Evolutionary conservation across 1,140 invertebrate genomes (phyloP), one percentile per base, ranked within the genome.

Genomic region (Drosophila bifasciata): DNA sequence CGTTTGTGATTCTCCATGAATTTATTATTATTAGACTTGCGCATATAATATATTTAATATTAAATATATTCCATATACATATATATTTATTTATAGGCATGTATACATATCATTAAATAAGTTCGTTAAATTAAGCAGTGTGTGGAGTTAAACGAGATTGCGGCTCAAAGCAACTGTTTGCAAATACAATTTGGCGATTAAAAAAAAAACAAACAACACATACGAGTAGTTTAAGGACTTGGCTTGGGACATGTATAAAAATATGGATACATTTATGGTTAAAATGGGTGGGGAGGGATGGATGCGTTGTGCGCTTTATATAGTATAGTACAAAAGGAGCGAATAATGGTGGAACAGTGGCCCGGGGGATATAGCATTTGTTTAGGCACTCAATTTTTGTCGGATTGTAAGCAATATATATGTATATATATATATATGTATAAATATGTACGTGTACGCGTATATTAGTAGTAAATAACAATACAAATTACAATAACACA

Each of bases 401-500:
- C 46, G 72, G 74, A 59, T 80, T 83, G 50, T 58, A 83, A 69
- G 74, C 79, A 75, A 69, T 66, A 69, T 57, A 59, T 62, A 63
- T 64, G 61, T 56, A 61, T 63, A 72, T 72, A 25, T 58, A 52
- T 53, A 41, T 41, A 50, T 55, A 36, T 58, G 11, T 50, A 23
- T 32, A 40, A 36, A 51, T 60, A 50, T 50, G 21, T 15, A 36
- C 32, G 8, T 50, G 7, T 50, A 70, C 61, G 44, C 69, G 56
- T 73, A 76, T 76, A 77, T 85, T 84, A 85, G 73, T 88, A 88
- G 75, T 81, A 86, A 88, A 88, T 88, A 88, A 88, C 83, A 88
- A 88, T 88, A 88, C 78, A 89, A 88, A 89, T 88, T 88, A 88
- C 83, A 88, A 83, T 88, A 88, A 88, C 84, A 86, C 83, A 85